Evolutionary conservation across 2,888 invertebrate species (phyloP).

Genomic region (Meganola albula): DNA sequence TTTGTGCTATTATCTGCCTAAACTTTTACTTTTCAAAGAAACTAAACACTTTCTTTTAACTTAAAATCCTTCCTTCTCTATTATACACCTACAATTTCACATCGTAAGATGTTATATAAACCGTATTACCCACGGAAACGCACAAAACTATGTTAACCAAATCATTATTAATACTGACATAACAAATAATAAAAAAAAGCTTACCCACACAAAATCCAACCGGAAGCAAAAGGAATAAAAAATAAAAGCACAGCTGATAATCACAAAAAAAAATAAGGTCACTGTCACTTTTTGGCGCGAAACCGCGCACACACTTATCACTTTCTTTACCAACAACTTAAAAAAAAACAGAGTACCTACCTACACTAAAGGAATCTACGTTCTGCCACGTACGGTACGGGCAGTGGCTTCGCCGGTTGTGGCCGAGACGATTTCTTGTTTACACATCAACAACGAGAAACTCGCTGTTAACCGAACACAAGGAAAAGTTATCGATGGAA

Average conservation of each 20-base stretch:
- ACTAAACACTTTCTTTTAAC: conserved; percentile 13
- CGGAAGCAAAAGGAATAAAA: conserved; percentile 21
- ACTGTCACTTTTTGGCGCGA: conserved; percentile 52
- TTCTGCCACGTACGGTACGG: conserved; percentile 61
- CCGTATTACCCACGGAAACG: conserved; percentile 25
- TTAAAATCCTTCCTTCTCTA: conserved; percentile 6
- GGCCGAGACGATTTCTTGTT: conserved; percentile 58
- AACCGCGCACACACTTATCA: conserved; percentile 35
- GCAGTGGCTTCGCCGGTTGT: conserved; percentile 68
- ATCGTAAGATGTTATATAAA: conserved; percentile 34
- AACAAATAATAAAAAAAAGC: conserved; percentile 19
- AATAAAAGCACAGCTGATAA: conserved; percentile 45
- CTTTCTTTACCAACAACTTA: conserved; percentile 29
- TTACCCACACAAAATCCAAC: conserved; percentile 37
- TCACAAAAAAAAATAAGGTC: conserved; percentile 36
- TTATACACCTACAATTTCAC: conserved; percentile 30
- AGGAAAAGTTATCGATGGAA: conserved; percentile 44
- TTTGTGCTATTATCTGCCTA: conserved; percentile 53
- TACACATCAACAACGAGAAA: conserved; percentile 45
- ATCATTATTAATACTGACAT: conserved; percentile 2
- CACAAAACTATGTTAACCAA: too few relatives aligned
- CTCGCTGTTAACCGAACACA: conserved; percentile 44
- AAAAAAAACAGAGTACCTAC: too few relatives aligned
- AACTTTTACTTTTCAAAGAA: conserved; percentile 67
- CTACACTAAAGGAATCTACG: conserved; percentile 24